Percentiles rank a stretch among this genome's conserved stretches.
Conservation (phyloP, 2,888 invertebrate genomes). For the Drosophila nr. fundita region DNA sequence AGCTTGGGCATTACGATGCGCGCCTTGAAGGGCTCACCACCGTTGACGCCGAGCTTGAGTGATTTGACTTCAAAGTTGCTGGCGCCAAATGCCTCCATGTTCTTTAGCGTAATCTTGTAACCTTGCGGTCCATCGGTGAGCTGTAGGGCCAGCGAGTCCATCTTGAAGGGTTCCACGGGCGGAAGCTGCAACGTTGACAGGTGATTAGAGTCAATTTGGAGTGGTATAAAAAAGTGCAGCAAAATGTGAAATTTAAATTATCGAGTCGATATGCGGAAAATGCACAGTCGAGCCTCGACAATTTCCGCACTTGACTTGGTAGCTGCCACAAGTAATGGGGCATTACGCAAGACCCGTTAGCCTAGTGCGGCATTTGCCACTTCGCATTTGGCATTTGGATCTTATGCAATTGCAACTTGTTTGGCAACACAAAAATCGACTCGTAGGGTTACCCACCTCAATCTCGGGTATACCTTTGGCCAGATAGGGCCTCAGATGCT, state of each 20-base stretch:
- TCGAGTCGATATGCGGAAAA: background rate
- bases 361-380: conserved; percentile 32
- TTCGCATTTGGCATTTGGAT: conserved; percentile 39
- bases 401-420: conserved; percentile 63
- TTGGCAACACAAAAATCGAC: conserved; percentile 28
- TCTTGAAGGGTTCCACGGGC: conserved; percentile 88
- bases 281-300: conserved; percentile 11
- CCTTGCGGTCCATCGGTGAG: conserved; percentile 87
- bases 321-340: conserved; percentile 22
- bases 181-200: conserved; percentile 85
- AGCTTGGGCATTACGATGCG: conserved; percentile 88
- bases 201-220: background rate
- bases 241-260: conserved; percentile 11
- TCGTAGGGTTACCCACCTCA: conserved; percentile 82
- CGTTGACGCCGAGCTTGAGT: conserved; percentile 86
- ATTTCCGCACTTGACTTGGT: conserved; percentile 48
- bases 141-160: conserved; percentile 88
- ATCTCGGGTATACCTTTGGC: conserved; percentile 88
- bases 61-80: conserved; percentile 87
- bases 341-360: conserved; percentile 53
- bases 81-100: conserved; percentile 88
- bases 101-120: conserved; percentile 87
- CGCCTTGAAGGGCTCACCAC: conserved; percentile 88
- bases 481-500: conserved; percentile 87
- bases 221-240: background rate